Evolutionary conservation across 1,140 invertebrate species (phyloP).

Genomic region (Eufriesea mexicana): DNA sequence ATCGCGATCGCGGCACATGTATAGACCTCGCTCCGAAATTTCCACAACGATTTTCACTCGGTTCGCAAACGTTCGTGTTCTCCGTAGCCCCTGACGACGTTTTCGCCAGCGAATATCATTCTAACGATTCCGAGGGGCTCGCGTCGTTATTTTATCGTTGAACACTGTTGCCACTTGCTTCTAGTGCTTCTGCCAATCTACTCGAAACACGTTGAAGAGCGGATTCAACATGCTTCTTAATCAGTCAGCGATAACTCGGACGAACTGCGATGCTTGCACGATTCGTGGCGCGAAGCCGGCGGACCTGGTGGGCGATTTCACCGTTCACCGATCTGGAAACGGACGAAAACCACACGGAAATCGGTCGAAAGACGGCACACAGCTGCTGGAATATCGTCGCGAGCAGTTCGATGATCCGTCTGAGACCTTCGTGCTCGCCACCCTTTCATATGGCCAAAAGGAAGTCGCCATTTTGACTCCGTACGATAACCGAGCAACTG

Average conservation of each 20-base stretch:
- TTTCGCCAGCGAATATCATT: not conserved
- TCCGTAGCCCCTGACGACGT: not conserved
- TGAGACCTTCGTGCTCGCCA: slow-evolving; percentile 45
- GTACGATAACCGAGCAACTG: slow-evolving; percentile 62
- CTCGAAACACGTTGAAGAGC: not conserved
- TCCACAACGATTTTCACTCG: not conserved
- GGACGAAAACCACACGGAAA: too few species aligned
- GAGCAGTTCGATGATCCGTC: slow-evolving; percentile 45
- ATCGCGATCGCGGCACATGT: not conserved
- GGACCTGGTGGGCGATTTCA: not conserved
- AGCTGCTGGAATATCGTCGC: slow-evolving; percentile 20
- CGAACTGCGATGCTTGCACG: not conserved
- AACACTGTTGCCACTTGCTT: slow-evolving; percentile 8
- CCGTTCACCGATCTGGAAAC: not conserved
- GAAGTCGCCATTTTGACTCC: slow-evolving; percentile 71
- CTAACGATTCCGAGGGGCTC: not conserved
- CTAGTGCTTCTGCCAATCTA: not conserved
- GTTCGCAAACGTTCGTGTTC: not conserved
- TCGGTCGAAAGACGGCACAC: not conserved
- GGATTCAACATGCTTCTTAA: not conserved
- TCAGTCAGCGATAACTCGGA: not conserved
- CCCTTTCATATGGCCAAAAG: slow-evolving; percentile 60
- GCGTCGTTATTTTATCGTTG: not conserved
- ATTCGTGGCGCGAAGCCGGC: not conserved
- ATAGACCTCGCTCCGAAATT: not conserved